Conservation (phyloP, 2,113 vertebrate species). For the Tringa solitaria region DNA sequence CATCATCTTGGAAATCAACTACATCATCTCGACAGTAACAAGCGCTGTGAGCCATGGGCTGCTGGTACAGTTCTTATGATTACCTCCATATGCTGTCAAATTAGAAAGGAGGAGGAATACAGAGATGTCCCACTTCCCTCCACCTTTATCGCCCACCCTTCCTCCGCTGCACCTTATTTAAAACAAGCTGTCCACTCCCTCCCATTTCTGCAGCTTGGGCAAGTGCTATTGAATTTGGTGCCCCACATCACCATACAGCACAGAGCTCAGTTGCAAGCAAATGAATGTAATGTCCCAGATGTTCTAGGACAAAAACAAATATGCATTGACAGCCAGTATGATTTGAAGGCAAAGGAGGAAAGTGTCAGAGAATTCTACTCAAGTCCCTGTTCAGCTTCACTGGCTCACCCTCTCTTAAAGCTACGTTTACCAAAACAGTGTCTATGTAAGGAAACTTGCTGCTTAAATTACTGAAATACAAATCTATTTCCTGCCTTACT, state of each 20-base stretch:
- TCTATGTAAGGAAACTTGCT: not conserved
- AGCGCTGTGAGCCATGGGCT: not conserved
- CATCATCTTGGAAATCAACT: not conserved
- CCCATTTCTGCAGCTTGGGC: not conserved
- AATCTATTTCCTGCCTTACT: not conserved
- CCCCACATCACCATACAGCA: not conserved
- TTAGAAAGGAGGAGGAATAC: not conserved
- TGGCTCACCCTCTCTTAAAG: not conserved
- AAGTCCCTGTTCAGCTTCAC: not conserved
- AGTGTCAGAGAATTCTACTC: not conserved
- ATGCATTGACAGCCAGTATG: not conserved
- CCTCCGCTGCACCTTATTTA: not conserved
- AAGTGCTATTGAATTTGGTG: not conserved
- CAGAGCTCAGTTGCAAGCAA: not conserved
- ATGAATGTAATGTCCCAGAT: not conserved
- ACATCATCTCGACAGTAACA: not conserved
- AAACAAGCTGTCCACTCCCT: not conserved
- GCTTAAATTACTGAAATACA: not conserved
- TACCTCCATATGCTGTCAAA: not conserved
- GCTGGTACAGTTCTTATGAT: not conserved
- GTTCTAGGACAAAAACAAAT: not conserved
- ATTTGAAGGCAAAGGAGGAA: not conserved
- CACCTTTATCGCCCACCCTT: not conserved
- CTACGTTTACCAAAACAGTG: not conserved
- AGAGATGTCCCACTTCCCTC: not conserved